Evolutionary conservation across 1,140 invertebrate genomes (phyloP), one percentile per base, ranked within the genome.

Genomic region (Agrypnia vestita): DNA sequence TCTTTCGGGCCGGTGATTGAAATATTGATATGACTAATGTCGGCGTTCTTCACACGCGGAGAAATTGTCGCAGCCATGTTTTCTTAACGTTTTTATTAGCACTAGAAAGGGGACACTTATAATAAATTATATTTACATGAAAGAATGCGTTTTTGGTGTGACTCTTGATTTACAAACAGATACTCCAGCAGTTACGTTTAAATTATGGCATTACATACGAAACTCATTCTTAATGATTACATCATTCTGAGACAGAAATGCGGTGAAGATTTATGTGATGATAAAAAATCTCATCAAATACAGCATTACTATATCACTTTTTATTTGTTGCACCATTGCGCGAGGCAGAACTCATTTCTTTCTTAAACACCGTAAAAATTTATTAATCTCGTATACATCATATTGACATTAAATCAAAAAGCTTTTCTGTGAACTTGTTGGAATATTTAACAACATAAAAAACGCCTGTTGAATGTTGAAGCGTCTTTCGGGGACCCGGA

Each of bases 131-230:
- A 35, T 25, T 51, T 25, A 35, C 67, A 71, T 19, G n/a, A 25
- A 71, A 71, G 47, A 71, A 71, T 71, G 67, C 67, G 25, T 51
- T 71, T 71, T 21, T 51, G 46, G 67, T 71, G 67, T 71, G 21
- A 21, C 15, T 71, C 19, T 49, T 71, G 67, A 71, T 71, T 49
- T 49, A 15, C 10, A 44, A 67, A 44, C 62, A n/a, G 62, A 47
- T 43, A n/a, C 13, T 44, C 62, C 8, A 67, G 43, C 43, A 64
- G 25, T 7, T 35, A 17, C 15, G 35, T 47, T n/a, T 17, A 56
- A 8, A 56, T 10, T 56, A 17, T 17, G n/a, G 53, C n/a, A 17
- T 56, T n/a, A 56, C n/a, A 56, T 56, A 17, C n/a, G n/a, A 56
- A 15, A n/a, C 53, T n/a, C 53, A 56, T 56, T 56, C 53, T 56